Evolutionary conservation across 2,888 invertebrate species (phyloP).

Genomic region (Holacanthella duospinosa): DNA sequence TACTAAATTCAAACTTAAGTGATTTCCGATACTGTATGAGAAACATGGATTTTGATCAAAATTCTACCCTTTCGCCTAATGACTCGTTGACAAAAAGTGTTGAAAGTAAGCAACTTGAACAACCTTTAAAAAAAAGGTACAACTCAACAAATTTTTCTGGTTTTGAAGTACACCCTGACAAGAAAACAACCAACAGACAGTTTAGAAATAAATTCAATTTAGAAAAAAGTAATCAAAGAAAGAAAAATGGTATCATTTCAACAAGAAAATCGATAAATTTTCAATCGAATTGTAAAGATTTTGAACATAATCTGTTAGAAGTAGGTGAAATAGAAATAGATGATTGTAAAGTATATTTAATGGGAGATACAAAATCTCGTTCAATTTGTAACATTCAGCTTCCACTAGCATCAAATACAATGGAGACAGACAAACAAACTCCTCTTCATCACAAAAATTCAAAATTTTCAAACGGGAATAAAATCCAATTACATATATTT

Average conservation of each 20-base stretch:
- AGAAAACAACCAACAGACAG: too few species aligned
- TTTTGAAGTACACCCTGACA: slow-evolving; percentile 10
- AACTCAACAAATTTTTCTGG: slow-evolving; percentile 13
- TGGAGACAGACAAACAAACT: too few species aligned
- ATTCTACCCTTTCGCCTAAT: neutral
- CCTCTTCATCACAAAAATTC: too few species aligned
- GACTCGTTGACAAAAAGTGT: neutral
- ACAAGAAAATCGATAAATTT: neutral
- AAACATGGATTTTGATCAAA: too few species aligned
- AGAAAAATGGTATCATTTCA: slow-evolving; percentile 7
- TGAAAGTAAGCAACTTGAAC: neutral
- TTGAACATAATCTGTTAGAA: neutral
- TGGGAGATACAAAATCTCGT: slow-evolving; percentile 17
- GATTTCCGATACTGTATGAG: too few species aligned
- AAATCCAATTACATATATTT: neutral
- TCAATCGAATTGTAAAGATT: neutral
- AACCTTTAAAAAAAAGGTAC: too few species aligned
- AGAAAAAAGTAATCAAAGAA: too few species aligned
- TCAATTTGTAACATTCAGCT: neutral
- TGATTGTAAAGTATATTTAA: slow-evolving; percentile 26
- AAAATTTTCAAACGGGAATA: neutral
- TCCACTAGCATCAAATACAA: neutral
- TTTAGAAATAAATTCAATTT: too few species aligned
- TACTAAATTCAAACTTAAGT: too few species aligned
- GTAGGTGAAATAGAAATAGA: slow-evolving; percentile 25